Base-by-base conservation (phyloP, 2,113 vertebrate genomes). In the Vanacampus margaritifer region DNA sequence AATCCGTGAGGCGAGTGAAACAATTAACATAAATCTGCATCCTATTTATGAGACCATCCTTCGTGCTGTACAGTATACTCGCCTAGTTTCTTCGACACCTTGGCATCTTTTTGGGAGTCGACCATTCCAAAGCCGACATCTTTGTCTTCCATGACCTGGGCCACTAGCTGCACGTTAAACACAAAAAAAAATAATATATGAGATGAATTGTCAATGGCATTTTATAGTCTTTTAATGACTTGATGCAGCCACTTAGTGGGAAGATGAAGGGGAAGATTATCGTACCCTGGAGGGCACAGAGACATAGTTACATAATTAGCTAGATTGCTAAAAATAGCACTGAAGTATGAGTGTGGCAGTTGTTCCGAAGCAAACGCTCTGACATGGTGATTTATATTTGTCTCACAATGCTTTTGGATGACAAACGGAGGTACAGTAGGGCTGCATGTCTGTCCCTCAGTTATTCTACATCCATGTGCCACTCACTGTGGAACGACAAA, bases 51-150 rank as follows among this genome's bases (percentile, higher is more conserved):
- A 32, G 28, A n/a, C n/a, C n/a, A n/a, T n/a, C n/a, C n/a, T 4
- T 32, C 28, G 28, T 45, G 43, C 16, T 5, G 6, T 41, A 16
- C 16, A 5, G 16, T 6, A 3, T 23, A 37, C 84, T 79, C 75
- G 96, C 96, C 95, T 53, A 98, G 87, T 84, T 95, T 98, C 89
- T 96, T 97, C 41, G 97, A 95, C 62, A 98, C 92, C 64, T 97
- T 98, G 74, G 93, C 91, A 57, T 98, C 95, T 85, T 95, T 97
- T 73, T 95, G 94, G 65, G 95, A 90, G 86, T 98, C 96, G 1
- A 98, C 91, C 91, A 94, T 93, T 65, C 94, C 95, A 60, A 98
- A 98, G 7, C 95, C 96, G 0, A 98, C 92, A 56, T 91, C 92
- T 71, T 95, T 96, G 37, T 94, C 93, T 46, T 97, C 95, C 74